phyloP scores from a whole-genome alignment of 2,888 invertebrate genomes.

The Danaus chrysippus region DNA sequence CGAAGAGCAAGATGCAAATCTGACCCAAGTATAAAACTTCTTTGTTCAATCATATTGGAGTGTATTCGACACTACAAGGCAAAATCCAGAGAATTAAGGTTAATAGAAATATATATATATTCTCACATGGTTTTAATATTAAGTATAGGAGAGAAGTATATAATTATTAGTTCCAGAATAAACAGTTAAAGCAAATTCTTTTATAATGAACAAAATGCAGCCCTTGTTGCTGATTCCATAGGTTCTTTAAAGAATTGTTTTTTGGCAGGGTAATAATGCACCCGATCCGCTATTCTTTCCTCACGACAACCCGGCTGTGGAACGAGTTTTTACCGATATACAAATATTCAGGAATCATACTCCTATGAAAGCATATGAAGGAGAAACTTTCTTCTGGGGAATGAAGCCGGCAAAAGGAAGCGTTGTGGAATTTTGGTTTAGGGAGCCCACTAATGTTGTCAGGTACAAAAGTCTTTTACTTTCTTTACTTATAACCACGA shows the following conservation, averaged over 20 bases:
- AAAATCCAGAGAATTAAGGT: constrained; percentile 97
- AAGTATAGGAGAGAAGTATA: not conserved
- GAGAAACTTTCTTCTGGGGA: constrained; percentile 95
- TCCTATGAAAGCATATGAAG: constrained; percentile 89
- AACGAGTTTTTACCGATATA: constrained; percentile 81
- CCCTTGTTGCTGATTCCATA: constrained; percentile 3
- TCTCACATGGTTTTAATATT: too few species aligned
- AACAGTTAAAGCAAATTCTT: not conserved
- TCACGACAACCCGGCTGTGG: constrained; percentile 86
- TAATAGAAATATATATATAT: not conserved
- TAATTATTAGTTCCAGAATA: too few species aligned
- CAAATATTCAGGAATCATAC: constrained; percentile 89
- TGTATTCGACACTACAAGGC: constrained; percentile 95
- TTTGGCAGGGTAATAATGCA: constrained; percentile 92
- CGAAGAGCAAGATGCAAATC: constrained; percentile 85
- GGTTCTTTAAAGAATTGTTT: constrained; percentile 18
- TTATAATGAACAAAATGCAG: not conserved
- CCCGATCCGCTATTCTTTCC: constrained; percentile 88
- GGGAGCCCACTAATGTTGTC: constrained; percentile 78
- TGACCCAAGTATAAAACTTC: constrained; percentile 94
- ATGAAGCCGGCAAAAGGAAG: constrained; percentile 90
- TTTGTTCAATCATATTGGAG: constrained; percentile 96
- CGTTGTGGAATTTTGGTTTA: constrained; percentile 88
- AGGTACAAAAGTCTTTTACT: constrained; percentile 23
- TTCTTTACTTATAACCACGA: too few species aligned